phyloP scores from a whole-genome alignment of 1,140 invertebrate species.

The Chironomus tepperi region DNA sequence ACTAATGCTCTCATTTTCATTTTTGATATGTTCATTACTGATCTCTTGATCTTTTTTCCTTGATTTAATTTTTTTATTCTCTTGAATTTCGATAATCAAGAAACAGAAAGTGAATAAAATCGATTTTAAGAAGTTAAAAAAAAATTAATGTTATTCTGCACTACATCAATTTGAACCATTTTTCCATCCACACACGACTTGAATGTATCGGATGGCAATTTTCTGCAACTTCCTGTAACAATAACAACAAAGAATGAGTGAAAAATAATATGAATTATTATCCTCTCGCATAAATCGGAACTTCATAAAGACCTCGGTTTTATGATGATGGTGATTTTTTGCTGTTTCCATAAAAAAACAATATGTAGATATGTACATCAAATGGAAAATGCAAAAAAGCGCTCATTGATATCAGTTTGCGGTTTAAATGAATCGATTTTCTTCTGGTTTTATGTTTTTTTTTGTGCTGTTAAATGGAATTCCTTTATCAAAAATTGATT shows the following conservation, averaged over 20 bases:
- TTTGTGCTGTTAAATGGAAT: neutral
- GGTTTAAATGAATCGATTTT: neutral
- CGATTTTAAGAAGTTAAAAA: too few species aligned
- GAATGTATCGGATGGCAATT: neutral
- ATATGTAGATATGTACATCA: neutral
- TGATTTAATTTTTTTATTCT: neutral
- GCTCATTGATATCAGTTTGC: neutral
- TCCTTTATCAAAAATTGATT: neutral
- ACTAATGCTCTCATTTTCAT: neutral
- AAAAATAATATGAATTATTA: neutral
- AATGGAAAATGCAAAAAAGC: neutral
- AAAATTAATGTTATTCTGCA: too few species aligned
- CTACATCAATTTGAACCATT: too few species aligned
- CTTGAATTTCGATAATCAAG: neutral
- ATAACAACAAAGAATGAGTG: neutral
- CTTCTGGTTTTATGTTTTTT: too few species aligned
- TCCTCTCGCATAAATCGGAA: constrained; percentile 6
- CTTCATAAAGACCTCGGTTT: constrained; percentile 7
- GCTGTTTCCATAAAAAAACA: too few species aligned
- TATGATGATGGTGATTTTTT: neutral
- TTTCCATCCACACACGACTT: neutral
- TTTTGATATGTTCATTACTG: neutral
- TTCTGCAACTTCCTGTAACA: constrained; percentile 4
- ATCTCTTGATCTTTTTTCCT: constrained; percentile 4
- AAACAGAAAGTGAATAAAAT: too few species aligned